Base-by-base conservation (phyloP, 1,140 invertebrate genomes). In the Riptortus pedestris region DNA sequence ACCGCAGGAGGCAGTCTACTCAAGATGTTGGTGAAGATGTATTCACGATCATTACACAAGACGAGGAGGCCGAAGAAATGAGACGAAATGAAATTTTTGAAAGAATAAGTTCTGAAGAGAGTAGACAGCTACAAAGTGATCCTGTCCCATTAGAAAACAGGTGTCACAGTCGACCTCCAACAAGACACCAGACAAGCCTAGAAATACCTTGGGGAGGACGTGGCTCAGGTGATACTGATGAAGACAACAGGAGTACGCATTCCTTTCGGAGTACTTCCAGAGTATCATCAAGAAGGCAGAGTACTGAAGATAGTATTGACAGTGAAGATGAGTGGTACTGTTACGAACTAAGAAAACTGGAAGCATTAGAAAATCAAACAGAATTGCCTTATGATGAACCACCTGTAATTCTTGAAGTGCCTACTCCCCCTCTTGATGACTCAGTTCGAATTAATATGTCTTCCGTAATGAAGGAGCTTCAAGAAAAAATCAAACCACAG, bases 251-350 rank as follows among this genome's bases (percentile, higher is more conserved):
- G 64, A 91, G 88, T 72, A 91, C 87, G 2, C 86, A 91, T 76
- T 91, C 89, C 0, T 90, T 86, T 77, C 79, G 90, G 66, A 91
- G 88, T 70, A 85, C 87, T 1, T 92, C 89, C 0, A 77, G 87
- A 67, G 86, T 89, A n/a, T 91, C 89, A 4, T 93, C 90, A 1
- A 79, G 90, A 70, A 77, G 90, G 38, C 90, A 94, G 76, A 92
- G 90, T 72, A 93, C 91, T 0, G 91, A 93, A 76, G 91, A 94
- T 69, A 91, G 88, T 64, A 93, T 94, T 63, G 91, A 94, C 73
- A 90, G 87, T 47, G 91, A 94, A 75, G 91, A 94, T 71, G 90
- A 93, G 76, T 94, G 91, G 86, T 94, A 92, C 70, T 88, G 87
- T 67, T 91, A 94, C 72, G 91, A 93, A 71, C 71, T 93, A 60